Evolutionary conservation across 2,888 invertebrate genomes (phyloP), one percentile per base, ranked within the genome.

Genomic region (Sarcophaga carnaria): DNA sequence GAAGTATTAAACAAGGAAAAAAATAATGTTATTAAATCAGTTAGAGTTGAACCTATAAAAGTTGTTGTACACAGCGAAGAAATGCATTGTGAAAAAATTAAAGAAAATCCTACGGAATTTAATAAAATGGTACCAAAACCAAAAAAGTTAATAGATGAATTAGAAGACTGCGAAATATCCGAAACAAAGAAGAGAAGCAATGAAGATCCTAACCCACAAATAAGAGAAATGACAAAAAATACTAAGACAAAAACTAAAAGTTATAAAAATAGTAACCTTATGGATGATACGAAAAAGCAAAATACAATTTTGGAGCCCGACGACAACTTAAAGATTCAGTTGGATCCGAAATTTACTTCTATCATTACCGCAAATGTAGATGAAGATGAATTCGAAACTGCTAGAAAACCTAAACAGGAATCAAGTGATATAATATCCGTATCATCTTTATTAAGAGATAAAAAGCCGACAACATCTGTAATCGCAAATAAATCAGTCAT

Each of bases 91-190:
- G 54, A 54, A 71, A 77, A 71, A 27, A 72, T 71, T 5, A 84
- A 88, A 20, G 87, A 89, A 71, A 88, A 88, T 60, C 81, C 87
- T 22, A 83, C 84, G 12, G 89, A 90, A 77, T 88, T 89, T 60
- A 89, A 88, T 47, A 75, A 88, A 70, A 89, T 88, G 88, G 87
- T 88, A 47, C 76, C 76, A 25, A 54, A 78, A 66, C 22, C 4
- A 60, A 83, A 47, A 66, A 64, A 60, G 27, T 17, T 74, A 17
- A 81, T 62, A 75, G 67, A 62, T 14, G 69, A 69, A 74, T 22
- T 49, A 17, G 74, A 74, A 54, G 17, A 14, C 54, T 54, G 12
- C 54, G 20, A 72, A 71, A 59, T 69, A 69, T 37, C 8, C 37
- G 8, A 37, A 37, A 59, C 67, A 20, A 22, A 64, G 75, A 63